Conservation (phyloP, 2,888 invertebrate genomes). For the Mechanitis messenoides region DNA sequence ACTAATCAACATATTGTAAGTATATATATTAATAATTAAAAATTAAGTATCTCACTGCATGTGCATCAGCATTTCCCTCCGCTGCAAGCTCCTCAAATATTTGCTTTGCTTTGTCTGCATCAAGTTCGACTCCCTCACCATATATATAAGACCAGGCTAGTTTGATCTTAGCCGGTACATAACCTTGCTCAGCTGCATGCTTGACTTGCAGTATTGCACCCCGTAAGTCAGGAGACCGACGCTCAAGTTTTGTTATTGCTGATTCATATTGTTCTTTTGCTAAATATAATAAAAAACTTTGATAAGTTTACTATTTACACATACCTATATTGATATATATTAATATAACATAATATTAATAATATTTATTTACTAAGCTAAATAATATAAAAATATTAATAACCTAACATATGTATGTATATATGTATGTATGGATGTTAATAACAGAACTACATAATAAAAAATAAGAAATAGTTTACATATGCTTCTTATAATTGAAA, state of each 20-base stretch:
- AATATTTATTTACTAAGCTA: too few species aligned
- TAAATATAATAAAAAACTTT: constrained; percentile 39
- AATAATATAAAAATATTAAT: too few species aligned
- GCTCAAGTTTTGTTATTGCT: constrained; percentile 82
- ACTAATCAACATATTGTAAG: not conserved
- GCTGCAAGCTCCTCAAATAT: constrained; percentile 86
- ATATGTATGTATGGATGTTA: too few species aligned
- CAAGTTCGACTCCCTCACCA: constrained; percentile 86
- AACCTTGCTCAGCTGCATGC: constrained; percentile 88
- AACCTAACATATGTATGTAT: too few species aligned
- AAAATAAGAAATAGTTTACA: too few species aligned
- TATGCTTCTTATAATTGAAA: too few species aligned
- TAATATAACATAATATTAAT: not conserved
- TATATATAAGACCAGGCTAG: constrained; percentile 93
- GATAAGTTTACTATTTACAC: not conserved
- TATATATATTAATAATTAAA: not conserved
- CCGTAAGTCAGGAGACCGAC: constrained; percentile 83
- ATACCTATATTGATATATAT: not conserved
- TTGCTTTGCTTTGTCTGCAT: constrained; percentile 83
- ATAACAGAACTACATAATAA: too few species aligned
- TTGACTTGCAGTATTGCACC: constrained; percentile 86
- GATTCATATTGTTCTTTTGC: constrained; percentile 85
- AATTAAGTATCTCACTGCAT: constrained; percentile 80
- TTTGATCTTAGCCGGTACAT: constrained; percentile 87
- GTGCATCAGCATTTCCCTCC: constrained; percentile 90